Evolutionary conservation across 2,113 vertebrate species (phyloP), one percentile per base, ranked within the genome.

Genomic region (Dipodomys merriami): DNA sequence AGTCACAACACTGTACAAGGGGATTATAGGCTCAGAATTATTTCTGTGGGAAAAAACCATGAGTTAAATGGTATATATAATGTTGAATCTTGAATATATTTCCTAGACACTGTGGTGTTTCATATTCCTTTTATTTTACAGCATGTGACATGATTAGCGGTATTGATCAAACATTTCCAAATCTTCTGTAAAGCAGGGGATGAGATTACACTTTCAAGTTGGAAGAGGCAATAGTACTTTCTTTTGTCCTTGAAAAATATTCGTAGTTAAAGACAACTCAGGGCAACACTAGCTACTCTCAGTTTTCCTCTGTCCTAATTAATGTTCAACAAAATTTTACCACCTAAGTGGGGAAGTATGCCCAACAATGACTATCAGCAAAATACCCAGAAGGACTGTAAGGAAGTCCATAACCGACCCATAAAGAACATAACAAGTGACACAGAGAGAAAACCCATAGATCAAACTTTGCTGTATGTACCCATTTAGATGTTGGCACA

Each of bases 1-100:
- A 30, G 12, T 76, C 20, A 72, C 85, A 11, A 27, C 7, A 49
- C 12, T 79, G 0, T 30, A 88, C 78, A 4, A 67, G 12, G 35
- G 89, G 60, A 69, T 92, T 74, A 67, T 65, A 25, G 74, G 49
- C 15, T 79, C 33, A 74, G 57, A 83, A 67, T 90, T 64, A 91
- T 33, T 88, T 85, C 60, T 69, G 27, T 35, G 7, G 72, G 1
- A 57, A 81, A 49, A 84, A 67, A 27, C 39, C 39, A 13, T 0
- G 53, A 74, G 22, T 60, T 74, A 85, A 35, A 33, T 82, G 65
- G 85, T 22, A 78, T 65, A 91, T 19, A 86, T 25, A 72, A 9
- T 57, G 29, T 65, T 73, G 20, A 80, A 33, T 71, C 3, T 49
- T 82, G 84, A 74, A 35, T 68, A 39, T 68, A 49, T 57, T 8